These are phyloP conservation scores for Sebastiscus tertius DNA, from an alignment of 2,797 vertebrate species.

Conservation along the genomic window DNA sequence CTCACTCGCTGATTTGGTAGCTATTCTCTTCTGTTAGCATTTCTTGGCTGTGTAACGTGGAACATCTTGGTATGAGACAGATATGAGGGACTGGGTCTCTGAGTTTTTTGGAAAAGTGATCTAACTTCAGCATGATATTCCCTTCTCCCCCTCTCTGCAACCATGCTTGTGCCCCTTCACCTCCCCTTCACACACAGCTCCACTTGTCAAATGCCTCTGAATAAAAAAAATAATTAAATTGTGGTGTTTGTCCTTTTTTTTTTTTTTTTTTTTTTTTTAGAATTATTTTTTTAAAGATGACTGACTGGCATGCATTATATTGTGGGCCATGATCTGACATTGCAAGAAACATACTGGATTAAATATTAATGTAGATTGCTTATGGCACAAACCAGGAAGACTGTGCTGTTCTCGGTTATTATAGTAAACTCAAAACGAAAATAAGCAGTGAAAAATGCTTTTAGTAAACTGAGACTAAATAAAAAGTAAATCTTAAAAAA, in stretches of 20 bases:
- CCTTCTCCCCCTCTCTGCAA: constrained; percentile 86
- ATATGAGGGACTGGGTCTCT: constrained; percentile 87
- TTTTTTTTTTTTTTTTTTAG: not conserved
- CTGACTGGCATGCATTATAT: not conserved
- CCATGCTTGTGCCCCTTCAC: constrained; percentile 90
- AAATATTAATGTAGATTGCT: not conserved
- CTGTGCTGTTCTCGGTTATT: not conserved
- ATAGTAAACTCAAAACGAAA: too few relatives aligned
- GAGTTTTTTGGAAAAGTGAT: constrained; percentile 81
- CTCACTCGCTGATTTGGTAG: constrained; percentile 85
- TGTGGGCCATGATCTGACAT: not conserved
- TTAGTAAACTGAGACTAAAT: too few relatives aligned
- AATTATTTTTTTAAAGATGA: too few relatives aligned
- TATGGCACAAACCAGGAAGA: not conserved
- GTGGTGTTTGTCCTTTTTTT: constrained; percentile 67
- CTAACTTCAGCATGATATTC: constrained; percentile 90
- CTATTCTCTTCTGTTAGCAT: constrained; percentile 87
- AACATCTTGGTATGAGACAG: constrained; percentile 89
- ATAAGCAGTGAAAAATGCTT: too few relatives aligned
- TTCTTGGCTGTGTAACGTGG: constrained; percentile 90
- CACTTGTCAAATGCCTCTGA: constrained; percentile 98
- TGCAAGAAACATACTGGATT: not conserved
- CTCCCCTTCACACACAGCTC: constrained; percentile 90
- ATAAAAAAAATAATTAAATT: constrained; percentile 88
- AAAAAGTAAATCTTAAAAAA: too few relatives aligned